Percentiles rank a stretch among this genome's conserved stretches.
phyloP scores from a whole-genome alignment of 1,140 invertebrate species.

The Frieseomelitta varia region DNA sequence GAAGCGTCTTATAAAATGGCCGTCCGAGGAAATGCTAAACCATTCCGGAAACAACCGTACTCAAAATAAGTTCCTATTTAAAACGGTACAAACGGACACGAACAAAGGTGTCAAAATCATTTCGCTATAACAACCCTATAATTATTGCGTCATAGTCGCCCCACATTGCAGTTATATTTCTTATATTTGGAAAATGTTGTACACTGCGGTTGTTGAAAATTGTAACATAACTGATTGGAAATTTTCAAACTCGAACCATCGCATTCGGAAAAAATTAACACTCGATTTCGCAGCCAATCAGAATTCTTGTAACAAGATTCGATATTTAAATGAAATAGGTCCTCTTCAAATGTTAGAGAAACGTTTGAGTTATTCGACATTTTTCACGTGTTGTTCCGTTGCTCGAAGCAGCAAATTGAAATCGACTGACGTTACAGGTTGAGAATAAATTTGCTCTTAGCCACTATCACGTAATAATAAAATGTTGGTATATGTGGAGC shows the following conservation, averaged over 20 bases:
- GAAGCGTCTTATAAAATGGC: conserved; percentile 71
- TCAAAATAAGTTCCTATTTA: conserved; percentile 30
- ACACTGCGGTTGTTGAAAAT: background rate
- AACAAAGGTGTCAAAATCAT: background rate
- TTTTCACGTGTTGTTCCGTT: background rate
- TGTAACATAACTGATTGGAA: background rate
- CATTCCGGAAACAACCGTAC: conserved; percentile 50
- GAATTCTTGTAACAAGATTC: background rate
- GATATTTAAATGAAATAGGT: background rate
- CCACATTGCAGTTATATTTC: background rate
- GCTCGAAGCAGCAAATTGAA: background rate
- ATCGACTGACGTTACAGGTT: background rate
- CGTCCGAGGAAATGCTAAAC: conserved; percentile 41
- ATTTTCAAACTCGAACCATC: background rate
- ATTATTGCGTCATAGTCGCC: background rate
- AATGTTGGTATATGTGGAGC: conserved; percentile 37
- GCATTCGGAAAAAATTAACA: background rate
- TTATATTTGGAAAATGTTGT: background rate
- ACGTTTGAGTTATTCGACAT: background rate
- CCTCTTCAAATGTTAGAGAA: background rate
- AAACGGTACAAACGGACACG: conserved; percentile 11
- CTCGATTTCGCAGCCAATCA: conserved; percentile 10
- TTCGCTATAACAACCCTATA: background rate
- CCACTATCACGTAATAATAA: background rate
- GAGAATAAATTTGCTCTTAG: background rate